Conservation (phyloP, 2,113 vertebrate species). For the Poecilia latipinna region DNA sequence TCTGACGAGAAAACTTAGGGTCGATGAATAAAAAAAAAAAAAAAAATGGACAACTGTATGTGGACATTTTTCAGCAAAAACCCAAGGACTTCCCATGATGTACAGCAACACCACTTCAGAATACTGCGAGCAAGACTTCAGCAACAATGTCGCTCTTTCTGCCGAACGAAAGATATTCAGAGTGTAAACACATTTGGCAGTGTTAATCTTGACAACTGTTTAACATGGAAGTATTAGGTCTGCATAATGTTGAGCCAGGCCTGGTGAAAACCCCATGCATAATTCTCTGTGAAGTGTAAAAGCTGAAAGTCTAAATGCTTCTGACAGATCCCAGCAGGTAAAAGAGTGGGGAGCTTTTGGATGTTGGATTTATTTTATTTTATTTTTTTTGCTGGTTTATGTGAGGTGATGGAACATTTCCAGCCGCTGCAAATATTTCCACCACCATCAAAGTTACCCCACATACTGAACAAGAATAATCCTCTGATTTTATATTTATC, state of each 20-base stretch:
- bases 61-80: slow-evolving; percentile 56
- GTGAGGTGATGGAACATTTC: slow-evolving; percentile 66
- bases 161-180: slow-evolving; percentile 52
- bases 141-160: slow-evolving; percentile 47
- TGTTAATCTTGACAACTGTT: slow-evolving; percentile 81
- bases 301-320: slow-evolving; percentile 73
- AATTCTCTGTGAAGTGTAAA: slow-evolving; percentile 80
- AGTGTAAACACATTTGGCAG: slow-evolving; percentile 72
- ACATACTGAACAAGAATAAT: slow-evolving; percentile 23
- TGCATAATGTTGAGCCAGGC: slow-evolving; percentile 68
- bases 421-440: slow-evolving; percentile 54
- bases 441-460: slow-evolving; percentile 43
- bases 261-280: slow-evolving; percentile 73
- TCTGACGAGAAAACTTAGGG: slow-evolving; percentile 20
- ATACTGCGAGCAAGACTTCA: slow-evolving; percentile 34
- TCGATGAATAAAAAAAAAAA: slow-evolving; percentile 15
- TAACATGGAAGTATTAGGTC: slow-evolving; percentile 74
- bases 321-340: slow-evolving; percentile 82
- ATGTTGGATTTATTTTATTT: slow-evolving; percentile 67
- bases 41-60: slow-evolving; percentile 34
- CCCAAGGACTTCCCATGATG: slow-evolving; percentile 46
- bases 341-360: slow-evolving; percentile 74
- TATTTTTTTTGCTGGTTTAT: slow-evolving; percentile 69
- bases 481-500: slow-evolving; percentile 44
- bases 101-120: slow-evolving; percentile 43